These are phyloP conservation scores for Mallotus villosus DNA, from an alignment of 2,797 vertebrate genomes.

Conservation along the genomic window DNA sequence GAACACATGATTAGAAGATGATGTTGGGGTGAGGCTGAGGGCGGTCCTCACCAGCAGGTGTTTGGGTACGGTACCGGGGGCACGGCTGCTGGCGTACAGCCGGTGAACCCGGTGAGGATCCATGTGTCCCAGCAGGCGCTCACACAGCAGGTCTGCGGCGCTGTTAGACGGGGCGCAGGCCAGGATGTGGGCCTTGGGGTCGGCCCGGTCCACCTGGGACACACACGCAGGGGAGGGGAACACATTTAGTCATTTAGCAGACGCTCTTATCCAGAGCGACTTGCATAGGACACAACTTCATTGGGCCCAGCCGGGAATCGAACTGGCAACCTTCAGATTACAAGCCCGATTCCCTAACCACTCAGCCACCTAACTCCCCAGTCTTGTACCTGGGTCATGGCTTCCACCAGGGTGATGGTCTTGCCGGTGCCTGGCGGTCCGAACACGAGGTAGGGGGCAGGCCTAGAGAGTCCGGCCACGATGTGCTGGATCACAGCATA, in stretches of 20 bases:
- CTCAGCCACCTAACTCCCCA: neutral
- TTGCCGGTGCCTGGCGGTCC: conserved; percentile 88
- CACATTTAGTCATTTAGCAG: no score
- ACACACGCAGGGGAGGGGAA: neutral
- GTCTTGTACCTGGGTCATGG: conserved; percentile 80
- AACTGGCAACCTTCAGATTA: no score
- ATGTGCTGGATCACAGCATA: conserved; percentile 75
- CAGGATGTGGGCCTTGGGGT: conserved; percentile 69
- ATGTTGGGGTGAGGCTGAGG: no score
- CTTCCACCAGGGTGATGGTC: conserved; percentile 84
- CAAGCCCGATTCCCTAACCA: no score
- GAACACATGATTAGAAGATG: no score
- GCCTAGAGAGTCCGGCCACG: conserved; percentile 74
- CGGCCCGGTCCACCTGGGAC: conserved; percentile 72
- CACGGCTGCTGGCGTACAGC: conserved; percentile 76
- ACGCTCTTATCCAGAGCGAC: no score
- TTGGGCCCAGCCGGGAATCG: no score
- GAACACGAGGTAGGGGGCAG: conserved; percentile 85
- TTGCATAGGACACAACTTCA: no score
- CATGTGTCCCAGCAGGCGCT: conserved; percentile 71
- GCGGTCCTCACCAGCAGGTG: conserved; percentile 73
- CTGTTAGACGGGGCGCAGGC: conserved; percentile 86
- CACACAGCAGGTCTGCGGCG: conserved; percentile 82
- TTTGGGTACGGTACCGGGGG: conserved; percentile 62
- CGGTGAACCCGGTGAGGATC: conserved; percentile 71